Evolutionary conservation across 2,888 invertebrate genomes (phyloP).

Genomic region (Athalia cordata): DNA sequence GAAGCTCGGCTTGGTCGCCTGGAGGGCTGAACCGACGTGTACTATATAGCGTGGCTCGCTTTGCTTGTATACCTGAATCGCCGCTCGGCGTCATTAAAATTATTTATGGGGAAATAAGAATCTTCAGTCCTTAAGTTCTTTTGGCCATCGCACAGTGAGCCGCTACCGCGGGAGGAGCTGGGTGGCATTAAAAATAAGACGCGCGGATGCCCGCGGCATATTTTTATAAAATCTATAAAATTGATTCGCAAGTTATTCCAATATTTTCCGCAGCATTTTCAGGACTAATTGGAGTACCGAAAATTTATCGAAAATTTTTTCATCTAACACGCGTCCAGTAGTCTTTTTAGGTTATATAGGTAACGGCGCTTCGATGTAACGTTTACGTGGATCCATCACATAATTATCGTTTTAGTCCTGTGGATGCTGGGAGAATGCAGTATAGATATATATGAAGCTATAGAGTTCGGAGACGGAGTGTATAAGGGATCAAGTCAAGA

Average conservation of each 20-base stretch:
- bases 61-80: slow-evolving; percentile 60
- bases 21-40: not conserved
- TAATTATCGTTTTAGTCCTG: slow-evolving; percentile 57
- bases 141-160: slow-evolving; percentile 31
- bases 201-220: no score
- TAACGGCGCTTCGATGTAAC: slow-evolving; percentile 26
- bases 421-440: no score
- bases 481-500: slow-evolving; percentile 52
- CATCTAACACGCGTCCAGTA: slow-evolving; percentile 8
- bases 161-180: not conserved
- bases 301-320: no score
- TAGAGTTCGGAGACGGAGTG: no score
- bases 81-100: slow-evolving; percentile 69
- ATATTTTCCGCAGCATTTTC: no score
- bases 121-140: slow-evolving; percentile 62
- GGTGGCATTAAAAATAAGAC: no score
- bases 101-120: slow-evolving; percentile 71
- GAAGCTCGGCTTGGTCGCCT: not conserved
- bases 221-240: no score
- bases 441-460: no score
- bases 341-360: not conserved
- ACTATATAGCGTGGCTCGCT: no score
- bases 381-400: slow-evolving; percentile 63
- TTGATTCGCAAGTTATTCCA: no score
- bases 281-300: no score